Percentiles rank a stretch among this genome's conserved stretches.
phyloP scores from a whole-genome alignment of 1,140 invertebrate genomes.

The Oedothorax gibbosus region DNA sequence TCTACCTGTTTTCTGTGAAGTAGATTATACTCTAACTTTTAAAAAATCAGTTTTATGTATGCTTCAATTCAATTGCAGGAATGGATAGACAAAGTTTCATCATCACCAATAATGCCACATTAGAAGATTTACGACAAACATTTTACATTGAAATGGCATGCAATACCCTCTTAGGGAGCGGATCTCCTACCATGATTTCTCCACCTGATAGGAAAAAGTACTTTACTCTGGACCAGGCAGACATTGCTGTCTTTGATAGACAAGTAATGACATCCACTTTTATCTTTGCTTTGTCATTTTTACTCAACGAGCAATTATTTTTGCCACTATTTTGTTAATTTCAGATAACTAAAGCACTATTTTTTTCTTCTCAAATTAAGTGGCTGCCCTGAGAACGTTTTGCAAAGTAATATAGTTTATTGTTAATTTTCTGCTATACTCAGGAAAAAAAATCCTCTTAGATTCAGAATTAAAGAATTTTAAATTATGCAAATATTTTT shows the following conservation, averaged over 20 bases:
- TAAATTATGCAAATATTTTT: too few relatives aligned
- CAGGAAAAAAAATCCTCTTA: too few relatives aligned
- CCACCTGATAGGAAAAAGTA: slow-evolving; percentile 68
- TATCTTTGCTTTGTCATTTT: neutral
- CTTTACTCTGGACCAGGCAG: slow-evolving; percentile 68
- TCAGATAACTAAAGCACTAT: neutral
- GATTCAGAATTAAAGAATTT: too few relatives aligned
- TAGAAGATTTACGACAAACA: slow-evolving; percentile 58
- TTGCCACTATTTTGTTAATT: neutral
- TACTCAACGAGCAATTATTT: too few relatives aligned
- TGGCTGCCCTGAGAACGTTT: too few relatives aligned
- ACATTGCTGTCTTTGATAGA: slow-evolving; percentile 70
- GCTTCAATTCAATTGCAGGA: neutral
- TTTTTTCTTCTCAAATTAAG: slow-evolving; percentile 1
- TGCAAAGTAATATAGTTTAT: too few relatives aligned
- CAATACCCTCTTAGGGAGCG: slow-evolving; percentile 71
- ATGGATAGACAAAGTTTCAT: slow-evolving; percentile 63
- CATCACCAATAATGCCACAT: slow-evolving; percentile 55
- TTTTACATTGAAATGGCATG: slow-evolving; percentile 72
- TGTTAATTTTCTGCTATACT: too few relatives aligned
- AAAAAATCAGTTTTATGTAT: too few relatives aligned
- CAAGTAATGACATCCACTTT: slow-evolving; percentile 60
- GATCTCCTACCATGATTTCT: slow-evolving; percentile 67
- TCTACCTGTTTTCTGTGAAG: too few relatives aligned
- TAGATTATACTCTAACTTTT: too few relatives aligned